Evolutionary conservation across 2,888 invertebrate genomes (phyloP).

Genomic region (Noctua janthina): DNA sequence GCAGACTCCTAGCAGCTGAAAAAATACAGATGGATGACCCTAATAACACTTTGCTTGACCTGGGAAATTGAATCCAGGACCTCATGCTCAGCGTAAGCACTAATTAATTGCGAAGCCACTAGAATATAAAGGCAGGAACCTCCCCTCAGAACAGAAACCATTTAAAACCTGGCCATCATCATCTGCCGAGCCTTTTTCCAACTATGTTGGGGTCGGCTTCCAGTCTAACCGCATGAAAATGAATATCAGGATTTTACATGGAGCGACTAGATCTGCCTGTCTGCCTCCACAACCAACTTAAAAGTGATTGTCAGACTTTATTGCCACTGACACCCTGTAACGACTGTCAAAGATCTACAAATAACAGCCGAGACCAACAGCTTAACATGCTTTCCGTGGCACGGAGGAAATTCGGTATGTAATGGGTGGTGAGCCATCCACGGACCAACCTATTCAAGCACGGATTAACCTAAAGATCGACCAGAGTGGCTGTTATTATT

Average conservation of each 20-base stretch:
- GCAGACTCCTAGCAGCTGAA: too few species aligned
- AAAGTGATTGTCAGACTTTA: background rate
- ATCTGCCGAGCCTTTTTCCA: too few species aligned
- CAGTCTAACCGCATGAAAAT: background rate
- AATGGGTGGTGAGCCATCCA: background rate
- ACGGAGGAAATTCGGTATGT: background rate
- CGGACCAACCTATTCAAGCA: background rate
- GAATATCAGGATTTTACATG: background rate
- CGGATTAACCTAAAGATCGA: background rate
- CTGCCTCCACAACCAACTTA: background rate
- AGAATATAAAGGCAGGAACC: too few species aligned
- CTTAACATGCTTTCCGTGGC: background rate
- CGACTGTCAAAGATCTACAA: background rate
- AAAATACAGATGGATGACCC: too few species aligned
- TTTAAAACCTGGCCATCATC: too few species aligned
- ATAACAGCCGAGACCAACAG: background rate
- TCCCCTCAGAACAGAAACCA: too few species aligned
- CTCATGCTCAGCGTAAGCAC: too few species aligned
- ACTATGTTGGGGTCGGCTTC: too few species aligned
- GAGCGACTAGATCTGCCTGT: background rate
- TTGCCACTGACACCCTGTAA: background rate
- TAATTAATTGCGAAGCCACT: too few species aligned
- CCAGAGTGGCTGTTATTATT: background rate
- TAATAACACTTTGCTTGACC: too few species aligned
- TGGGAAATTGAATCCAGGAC: too few species aligned